Evolutionary conservation across 2,888 invertebrate genomes (phyloP).

Genomic region (Elmis aenea): DNA sequence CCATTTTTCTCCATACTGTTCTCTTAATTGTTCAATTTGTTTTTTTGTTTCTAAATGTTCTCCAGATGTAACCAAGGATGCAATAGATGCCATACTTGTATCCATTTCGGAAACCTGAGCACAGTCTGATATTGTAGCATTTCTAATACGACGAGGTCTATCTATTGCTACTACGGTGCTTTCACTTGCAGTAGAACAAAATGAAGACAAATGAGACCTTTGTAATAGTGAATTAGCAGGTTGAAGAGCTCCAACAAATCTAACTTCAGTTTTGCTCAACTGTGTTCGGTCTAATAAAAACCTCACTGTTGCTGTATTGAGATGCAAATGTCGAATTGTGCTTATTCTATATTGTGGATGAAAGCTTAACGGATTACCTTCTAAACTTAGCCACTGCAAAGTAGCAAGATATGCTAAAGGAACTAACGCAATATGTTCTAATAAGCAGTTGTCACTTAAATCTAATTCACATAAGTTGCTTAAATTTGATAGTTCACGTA

Average conservation of each 20-base stretch:
- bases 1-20: slow-evolving; percentile 59
- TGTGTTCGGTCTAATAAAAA: slow-evolving; percentile 54
- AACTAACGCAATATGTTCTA: slow-evolving; percentile 54
- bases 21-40: slow-evolving; percentile 53
- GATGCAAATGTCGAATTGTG: slow-evolving; percentile 54
- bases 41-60: slow-evolving; percentile 56
- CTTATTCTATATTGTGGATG: slow-evolving; percentile 56
- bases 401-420: slow-evolving; percentile 53
- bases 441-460: slow-evolving; percentile 58
- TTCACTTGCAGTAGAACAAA: slow-evolving; percentile 23
- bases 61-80: slow-evolving; percentile 26
- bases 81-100: background rate
- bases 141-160: slow-evolving; percentile 26
- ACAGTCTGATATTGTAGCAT: slow-evolving; percentile 18
- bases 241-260: slow-evolving; percentile 10
- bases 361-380: slow-evolving; percentile 59
- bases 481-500: slow-evolving; percentile 51
- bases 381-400: slow-evolving; percentile 53
- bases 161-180: slow-evolving; percentile 26
- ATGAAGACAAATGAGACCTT: slow-evolving; percentile 21
- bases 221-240: slow-evolving; percentile 17
- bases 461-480: slow-evolving; percentile 57
- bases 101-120: background rate
- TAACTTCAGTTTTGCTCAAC: slow-evolving; percentile 50
- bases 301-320: slow-evolving; percentile 48